Evolutionary conservation across 2,113 vertebrate species (phyloP).

Genomic region (Zosterops borbonicus): DNA sequence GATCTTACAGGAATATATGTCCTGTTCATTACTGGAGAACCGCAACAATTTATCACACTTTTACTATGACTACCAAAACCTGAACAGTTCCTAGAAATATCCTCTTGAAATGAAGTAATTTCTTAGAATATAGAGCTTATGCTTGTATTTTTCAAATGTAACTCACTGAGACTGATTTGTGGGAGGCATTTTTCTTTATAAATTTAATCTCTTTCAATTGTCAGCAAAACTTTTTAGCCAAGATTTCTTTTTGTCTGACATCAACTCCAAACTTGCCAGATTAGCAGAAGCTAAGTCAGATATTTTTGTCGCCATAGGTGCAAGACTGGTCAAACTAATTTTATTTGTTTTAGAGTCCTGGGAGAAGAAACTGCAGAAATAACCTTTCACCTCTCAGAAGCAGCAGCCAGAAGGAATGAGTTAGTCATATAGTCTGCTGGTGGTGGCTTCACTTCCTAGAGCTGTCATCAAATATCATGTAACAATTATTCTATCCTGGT

Average conservation of each 20-base stretch:
- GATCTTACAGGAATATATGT: background rate
- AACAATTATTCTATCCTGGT: conserved; percentile 66
- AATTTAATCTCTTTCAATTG: conserved; percentile 10
- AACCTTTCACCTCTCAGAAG: conserved; percentile 69
- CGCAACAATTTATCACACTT: background rate
- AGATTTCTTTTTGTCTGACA: background rate
- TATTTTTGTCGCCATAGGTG: conserved; percentile 5
- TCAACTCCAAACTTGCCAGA: background rate
- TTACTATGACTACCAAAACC: background rate
- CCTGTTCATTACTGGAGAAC: background rate
- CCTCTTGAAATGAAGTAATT: background rate
- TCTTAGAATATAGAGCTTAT: background rate
- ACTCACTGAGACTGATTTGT: background rate
- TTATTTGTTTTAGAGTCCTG: conserved; percentile 58
- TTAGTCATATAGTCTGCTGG: conserved; percentile 62
- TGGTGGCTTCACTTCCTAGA: conserved; percentile 54
- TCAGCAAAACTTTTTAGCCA: conserved; percentile 14
- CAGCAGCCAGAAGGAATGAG: conserved; percentile 68
- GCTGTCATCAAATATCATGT: conserved; percentile 72
- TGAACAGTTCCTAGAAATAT: background rate
- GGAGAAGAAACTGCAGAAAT: conserved; percentile 60
- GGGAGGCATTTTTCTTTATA: conserved; percentile 1
- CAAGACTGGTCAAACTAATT: conserved; percentile 37
- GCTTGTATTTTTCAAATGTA: background rate
- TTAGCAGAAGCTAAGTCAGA: conserved; percentile 43